phyloP scores from a whole-genome alignment of 2,797 vertebrate species.

The Rhinophrynus dorsalis region DNA sequence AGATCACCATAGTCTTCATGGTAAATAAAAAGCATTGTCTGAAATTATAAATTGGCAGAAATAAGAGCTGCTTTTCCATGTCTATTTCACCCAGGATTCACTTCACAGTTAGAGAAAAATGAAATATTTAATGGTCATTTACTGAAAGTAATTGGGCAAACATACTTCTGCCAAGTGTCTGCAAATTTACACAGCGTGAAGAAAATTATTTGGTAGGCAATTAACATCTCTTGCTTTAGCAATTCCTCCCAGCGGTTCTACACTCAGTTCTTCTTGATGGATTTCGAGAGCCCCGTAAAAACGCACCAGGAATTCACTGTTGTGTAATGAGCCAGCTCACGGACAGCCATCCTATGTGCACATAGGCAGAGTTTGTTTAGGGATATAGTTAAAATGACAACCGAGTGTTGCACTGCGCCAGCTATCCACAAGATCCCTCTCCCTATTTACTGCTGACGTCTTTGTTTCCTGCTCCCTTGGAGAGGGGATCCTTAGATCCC shows the following conservation, averaged over 20 bases:
- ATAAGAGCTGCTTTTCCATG: not conserved
- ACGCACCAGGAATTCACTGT: not conserved
- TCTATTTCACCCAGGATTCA: not conserved
- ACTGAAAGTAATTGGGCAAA: conserved; percentile 36
- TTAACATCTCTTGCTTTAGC: conserved; percentile 2
- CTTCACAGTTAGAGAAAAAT: conserved; percentile 19
- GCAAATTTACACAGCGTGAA: conserved; percentile 36
- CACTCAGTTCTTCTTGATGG: not conserved
- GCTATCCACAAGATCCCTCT: too few species aligned
- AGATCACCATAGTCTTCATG: too few species aligned
- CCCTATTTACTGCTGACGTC: too few species aligned
- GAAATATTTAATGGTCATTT: conserved; percentile 40
- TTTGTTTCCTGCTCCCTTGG: too few species aligned
- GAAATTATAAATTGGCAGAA: conserved; percentile 1
- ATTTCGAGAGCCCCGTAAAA: not conserved
- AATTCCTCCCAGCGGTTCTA: not conserved
- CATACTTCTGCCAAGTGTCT: conserved; percentile 25
- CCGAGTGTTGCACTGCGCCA: too few species aligned
- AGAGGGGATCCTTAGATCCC: too few species aligned
- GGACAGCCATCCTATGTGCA: too few species aligned
- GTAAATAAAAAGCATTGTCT: not conserved
- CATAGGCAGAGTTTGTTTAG: too few species aligned
- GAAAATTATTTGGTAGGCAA: conserved; percentile 34
- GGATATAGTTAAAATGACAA: too few species aligned
- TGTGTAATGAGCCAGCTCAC: not conserved